Evolutionary conservation across 35 echinoderm and acorn worm species (phyloP), one percentile per base, ranked within the genome.

Genomic region (Hemicentrotus pulcherrimus): DNA sequence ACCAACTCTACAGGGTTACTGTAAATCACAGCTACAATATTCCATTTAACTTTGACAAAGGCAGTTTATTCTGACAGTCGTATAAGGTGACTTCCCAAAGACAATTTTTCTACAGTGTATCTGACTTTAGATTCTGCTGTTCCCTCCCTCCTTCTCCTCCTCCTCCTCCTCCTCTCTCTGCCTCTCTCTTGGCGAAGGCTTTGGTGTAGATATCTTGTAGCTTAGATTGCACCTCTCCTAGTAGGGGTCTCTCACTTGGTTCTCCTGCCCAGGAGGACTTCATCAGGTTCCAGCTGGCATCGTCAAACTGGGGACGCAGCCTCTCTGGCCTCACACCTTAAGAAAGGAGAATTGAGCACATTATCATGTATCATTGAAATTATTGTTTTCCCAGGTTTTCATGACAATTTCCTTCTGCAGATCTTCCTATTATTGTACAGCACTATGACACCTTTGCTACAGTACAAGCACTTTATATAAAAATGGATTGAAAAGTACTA

Each of bases 271-370:
- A 99, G 88, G 97, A 99, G 87, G 95, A 90, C 30, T 86, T 47
- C 98, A 99, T 99, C 48, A 99, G 58, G 15, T 94, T 93, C 98
- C 98, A 99, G 86, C 96, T 96, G n/a, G 96, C 95, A 15, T 99
- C 97, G 86, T 98, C 97, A 95, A 99, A 99, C n/a, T 94, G 95
- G 10, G 86, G 93, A 9, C 47, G 48, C 18, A 99, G 92, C 92
- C 95, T 91, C 95, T 99, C 98, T 78, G 98, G 98, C 47, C 98
- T 95, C 65, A 96, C 97, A 88, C 98, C 98, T 99, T 22, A n/a
- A 5, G 28, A 78, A 32, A 19, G 47, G 2, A 41, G 22, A 85
- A 22, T 30, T 35, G 52, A 87, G n/a, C 15, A 35, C 52, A 59
- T 59, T 59, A 19, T 31, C 41, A 41, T 10, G 9, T 45, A 93